phyloP scores from a whole-genome alignment of 2,113 vertebrate genomes.

The Grammomys surdaster region DNA sequence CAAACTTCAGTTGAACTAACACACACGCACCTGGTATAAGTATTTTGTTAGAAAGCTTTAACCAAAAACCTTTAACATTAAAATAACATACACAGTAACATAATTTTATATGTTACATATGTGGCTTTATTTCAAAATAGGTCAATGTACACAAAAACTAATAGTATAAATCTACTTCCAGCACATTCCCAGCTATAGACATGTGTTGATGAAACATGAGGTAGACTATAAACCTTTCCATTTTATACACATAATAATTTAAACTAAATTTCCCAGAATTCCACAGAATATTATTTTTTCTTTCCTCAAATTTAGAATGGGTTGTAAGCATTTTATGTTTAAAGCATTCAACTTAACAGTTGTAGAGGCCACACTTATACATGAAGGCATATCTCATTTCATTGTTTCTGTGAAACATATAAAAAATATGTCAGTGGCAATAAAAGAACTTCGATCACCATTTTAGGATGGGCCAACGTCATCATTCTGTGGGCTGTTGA shows the following conservation, averaged over 20 bases:
- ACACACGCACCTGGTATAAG: background rate
- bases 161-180: background rate
- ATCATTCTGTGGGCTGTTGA: background rate
- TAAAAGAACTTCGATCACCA: background rate
- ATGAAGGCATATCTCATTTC: background rate
- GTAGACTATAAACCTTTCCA: background rate
- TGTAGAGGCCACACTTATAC: background rate
- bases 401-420: background rate
- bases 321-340: background rate
- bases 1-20: background rate
- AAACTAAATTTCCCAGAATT: background rate
- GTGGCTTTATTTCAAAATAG: background rate
- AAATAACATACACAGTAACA: background rate
- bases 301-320: background rate
- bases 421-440: background rate
- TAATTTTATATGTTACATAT: background rate
- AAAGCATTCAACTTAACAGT: conserved; percentile 20
- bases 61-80: background rate
- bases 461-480: background rate
- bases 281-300: background rate
- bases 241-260: background rate
- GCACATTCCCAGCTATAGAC: background rate
- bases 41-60: background rate
- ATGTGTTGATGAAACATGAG: background rate
- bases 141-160: background rate